Evolutionary conservation across 2,797 vertebrate species (phyloP).

Genomic region (Dendrocincla tyrannina): DNA sequence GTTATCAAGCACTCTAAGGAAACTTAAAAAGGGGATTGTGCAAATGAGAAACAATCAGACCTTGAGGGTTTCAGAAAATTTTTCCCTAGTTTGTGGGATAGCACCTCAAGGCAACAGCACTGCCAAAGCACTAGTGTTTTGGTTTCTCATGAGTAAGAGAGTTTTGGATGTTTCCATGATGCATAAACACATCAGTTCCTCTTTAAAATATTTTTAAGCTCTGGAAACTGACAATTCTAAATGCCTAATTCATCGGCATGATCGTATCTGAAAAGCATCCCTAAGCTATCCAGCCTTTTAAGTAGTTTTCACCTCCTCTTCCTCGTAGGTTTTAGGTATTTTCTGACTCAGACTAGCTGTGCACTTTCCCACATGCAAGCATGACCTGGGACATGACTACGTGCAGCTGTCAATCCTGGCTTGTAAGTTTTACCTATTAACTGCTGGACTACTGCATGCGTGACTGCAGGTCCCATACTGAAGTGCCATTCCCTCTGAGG

Average conservation of each 20-base stretch:
- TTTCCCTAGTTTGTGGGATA: not conserved
- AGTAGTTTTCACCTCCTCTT: not conserved
- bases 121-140: not conserved
- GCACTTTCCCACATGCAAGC: rapidly evolving
- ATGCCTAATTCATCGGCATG: not conserved
- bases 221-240: not conserved
- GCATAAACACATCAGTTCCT: not conserved
- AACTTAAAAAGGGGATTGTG: not conserved
- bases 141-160: not conserved
- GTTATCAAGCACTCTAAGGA: not conserved
- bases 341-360: not conserved
- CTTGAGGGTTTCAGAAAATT: not conserved
- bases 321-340: not conserved
- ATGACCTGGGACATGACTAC: not conserved
- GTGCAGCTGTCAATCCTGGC: not conserved
- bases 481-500: not conserved
- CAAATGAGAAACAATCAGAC: not conserved
- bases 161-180: not conserved
- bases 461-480: not conserved
- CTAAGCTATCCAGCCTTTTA: not conserved
- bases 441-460: not conserved
- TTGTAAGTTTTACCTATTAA: not conserved
- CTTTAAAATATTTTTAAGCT: not conserved
- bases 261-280: not conserved
- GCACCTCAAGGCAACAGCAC: not conserved